A percentile compares a stretch with the other conserved stretches of the same genome.
phyloP scores from a whole-genome alignment of 2,797 vertebrate species.

The Sebastes ruberrimus region DNA sequence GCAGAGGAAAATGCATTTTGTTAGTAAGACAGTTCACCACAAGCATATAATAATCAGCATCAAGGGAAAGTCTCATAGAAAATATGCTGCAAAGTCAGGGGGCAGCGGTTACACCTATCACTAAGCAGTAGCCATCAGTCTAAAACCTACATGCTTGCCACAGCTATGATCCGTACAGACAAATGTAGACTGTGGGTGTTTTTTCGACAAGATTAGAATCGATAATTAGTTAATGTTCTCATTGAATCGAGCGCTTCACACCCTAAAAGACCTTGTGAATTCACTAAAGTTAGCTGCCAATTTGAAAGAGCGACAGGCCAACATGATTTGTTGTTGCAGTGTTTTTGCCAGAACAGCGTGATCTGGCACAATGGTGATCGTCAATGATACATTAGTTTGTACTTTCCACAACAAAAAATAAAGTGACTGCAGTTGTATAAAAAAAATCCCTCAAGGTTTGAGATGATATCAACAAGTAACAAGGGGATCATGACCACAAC shows the following conservation, averaged over 20 bases:
- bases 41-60: not conserved
- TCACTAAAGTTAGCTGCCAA: not conserved
- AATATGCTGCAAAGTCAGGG: not conserved
- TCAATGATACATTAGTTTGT: not conserved
- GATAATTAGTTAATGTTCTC: not conserved
- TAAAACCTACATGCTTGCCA: not conserved
- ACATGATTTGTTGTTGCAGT: not conserved
- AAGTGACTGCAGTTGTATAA: not conserved
- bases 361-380: not conserved
- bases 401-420: not conserved
- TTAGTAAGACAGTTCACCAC: constrained; percentile 13
- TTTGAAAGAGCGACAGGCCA: not conserved
- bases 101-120: not conserved
- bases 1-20: constrained; percentile 12
- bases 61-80: not conserved
- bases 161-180: not conserved
- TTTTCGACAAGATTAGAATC: not conserved
- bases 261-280: not conserved
- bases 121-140: too few relatives aligned
- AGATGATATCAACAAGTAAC: not conserved
- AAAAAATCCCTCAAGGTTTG: not conserved
- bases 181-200: not conserved
- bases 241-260: not conserved
- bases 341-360: not conserved
- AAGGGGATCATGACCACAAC: not conserved